phyloP scores from a whole-genome alignment of 2,888 invertebrate genomes.

The Drosophila pegasa region DNA sequence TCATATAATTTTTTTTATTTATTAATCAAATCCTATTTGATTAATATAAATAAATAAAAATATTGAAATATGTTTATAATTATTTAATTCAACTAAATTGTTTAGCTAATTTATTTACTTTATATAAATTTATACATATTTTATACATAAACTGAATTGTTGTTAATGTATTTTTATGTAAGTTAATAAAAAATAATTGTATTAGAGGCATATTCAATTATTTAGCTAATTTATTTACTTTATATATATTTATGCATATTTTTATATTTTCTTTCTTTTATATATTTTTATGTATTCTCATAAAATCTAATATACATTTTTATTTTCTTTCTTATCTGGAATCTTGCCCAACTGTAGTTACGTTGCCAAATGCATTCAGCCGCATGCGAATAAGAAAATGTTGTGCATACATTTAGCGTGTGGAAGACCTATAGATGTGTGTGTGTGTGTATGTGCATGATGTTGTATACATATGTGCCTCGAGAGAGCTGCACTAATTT shows the following conservation, averaged over 20 bases:
- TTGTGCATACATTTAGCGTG: slow-evolving; percentile 5
- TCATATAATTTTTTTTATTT: too few relatives aligned
- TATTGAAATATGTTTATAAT: too few relatives aligned
- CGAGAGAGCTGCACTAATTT: slow-evolving; percentile 50
- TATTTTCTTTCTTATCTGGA: not conserved
- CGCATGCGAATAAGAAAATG: slow-evolving; percentile 1
- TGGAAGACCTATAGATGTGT: not conserved
- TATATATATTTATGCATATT: too few relatives aligned
- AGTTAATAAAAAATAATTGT: not conserved
- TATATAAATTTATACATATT: too few relatives aligned
- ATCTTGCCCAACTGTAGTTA: not conserved
- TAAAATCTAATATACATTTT: not conserved
- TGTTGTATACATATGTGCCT: not conserved
- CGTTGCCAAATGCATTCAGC: not conserved
- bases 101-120: not conserved
- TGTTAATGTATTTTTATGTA: too few relatives aligned
- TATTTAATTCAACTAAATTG: too few relatives aligned
- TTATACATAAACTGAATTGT: too few relatives aligned
- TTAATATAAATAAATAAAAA: too few relatives aligned
- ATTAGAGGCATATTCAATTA: not conserved
- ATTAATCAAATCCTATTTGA: too few relatives aligned
- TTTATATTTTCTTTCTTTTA: too few relatives aligned
- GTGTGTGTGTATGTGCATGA: too few relatives aligned
- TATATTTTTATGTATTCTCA: too few relatives aligned
- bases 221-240: not conserved